phyloP scores from a whole-genome alignment of 2,797 vertebrate genomes.

The Capromys pilorides region DNA sequence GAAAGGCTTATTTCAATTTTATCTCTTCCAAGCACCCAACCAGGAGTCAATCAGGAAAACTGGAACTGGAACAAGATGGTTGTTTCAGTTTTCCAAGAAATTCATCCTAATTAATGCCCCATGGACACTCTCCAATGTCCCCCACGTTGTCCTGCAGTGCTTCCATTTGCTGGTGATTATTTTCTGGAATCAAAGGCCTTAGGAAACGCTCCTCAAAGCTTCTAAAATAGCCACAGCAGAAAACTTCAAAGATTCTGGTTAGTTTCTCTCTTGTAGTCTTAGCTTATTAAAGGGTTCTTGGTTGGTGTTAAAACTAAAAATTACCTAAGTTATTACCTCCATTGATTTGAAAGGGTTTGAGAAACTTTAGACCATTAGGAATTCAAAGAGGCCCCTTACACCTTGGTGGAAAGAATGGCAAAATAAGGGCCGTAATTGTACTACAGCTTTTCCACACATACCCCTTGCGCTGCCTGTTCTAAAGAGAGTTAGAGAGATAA shows the following conservation, averaged over 20 bases:
- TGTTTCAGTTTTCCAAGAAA: conserved; percentile 51
- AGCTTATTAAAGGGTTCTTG: conserved; percentile 8
- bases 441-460: neutral
- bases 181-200: conserved; percentile 36
- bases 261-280: neutral
- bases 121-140: neutral
- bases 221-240: conserved; percentile 25
- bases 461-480: neutral
- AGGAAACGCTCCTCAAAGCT: conserved; percentile 22
- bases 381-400: neutral
- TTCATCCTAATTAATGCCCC: neutral
- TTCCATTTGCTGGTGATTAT: conserved; percentile 51
- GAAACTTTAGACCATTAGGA: neutral
- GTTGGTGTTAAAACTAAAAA: neutral
- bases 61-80: conserved; percentile 22
- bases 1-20: conserved; percentile 6
- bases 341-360: neutral
- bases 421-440: neutral
- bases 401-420: neutral
- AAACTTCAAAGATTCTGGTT: neutral
- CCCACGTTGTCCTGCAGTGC: neutral
- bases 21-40: conserved; percentile 37
- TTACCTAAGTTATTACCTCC: neutral
- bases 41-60: conserved; percentile 25
- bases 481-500: neutral